Evolutionary conservation across 2,113 vertebrate genomes (phyloP), one percentile per base, ranked within the genome.

Genomic region (Epinephelus fuscoguttatus): DNA sequence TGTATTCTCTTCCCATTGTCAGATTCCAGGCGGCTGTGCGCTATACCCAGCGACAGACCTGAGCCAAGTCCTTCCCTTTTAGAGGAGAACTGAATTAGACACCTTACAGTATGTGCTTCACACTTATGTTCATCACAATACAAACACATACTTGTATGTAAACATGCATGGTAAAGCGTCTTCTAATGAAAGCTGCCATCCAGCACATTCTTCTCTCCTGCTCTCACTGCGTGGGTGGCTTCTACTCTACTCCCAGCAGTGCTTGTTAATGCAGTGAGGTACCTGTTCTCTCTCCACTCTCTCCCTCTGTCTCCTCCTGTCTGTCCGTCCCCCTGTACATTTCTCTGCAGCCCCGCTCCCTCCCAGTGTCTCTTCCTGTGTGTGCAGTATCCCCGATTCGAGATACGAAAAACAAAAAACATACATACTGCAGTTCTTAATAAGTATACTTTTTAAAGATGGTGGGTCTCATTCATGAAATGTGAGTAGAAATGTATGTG

Each of bases 231-330:
- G 85, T 83, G 86, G 75, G 80, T 63, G 80, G 86, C 75, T 70
- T 55, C 76, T 57, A 52, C 80, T 70, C 70, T 12, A 52, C 64
- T 88, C 86, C 84, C 89, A 81, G 86, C 75, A 86, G 80, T 78
- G 73, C 84, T 79, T 63, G 71, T 89, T 91, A 88, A 90, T 91
- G 63, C 88, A 82, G 79, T 70, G 70, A 86, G 42, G 68, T 82
- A 56, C 79, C 69, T 80, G 59, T 57, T 70, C 53, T 60, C 63
- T 61, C 37, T 47, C 70, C 2, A 27, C 30, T 19, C 57, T 12
- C 61, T 61, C 27, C 15, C 8, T 21, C 56, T 30, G 40, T 47
- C 70, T 59, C 75, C 14, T 64, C 13, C 67, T 53, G 4, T 55
- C 69, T 57, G 30, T 42, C n/a, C 19, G 27, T 53, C 73, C 57